phyloP scores from a whole-genome alignment of 2,888 invertebrate species.

The Pandemis heparana region DNA sequence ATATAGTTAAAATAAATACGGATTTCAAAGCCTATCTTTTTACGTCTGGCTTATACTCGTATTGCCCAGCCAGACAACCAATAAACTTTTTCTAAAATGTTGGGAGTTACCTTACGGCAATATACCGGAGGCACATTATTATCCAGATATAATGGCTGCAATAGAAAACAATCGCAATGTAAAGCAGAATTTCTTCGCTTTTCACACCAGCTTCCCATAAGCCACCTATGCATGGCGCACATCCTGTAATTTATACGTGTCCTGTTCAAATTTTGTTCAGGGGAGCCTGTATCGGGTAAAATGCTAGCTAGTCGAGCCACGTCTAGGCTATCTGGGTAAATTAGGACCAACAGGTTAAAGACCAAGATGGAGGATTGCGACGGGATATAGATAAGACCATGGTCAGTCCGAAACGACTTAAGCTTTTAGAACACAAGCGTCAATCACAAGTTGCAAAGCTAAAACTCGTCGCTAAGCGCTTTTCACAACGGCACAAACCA shows the following conservation, averaged over 20 bases:
- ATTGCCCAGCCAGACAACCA: too few relatives aligned
- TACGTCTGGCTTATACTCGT: too few relatives aligned
- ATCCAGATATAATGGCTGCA: neutral
- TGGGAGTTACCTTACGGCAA: too few relatives aligned
- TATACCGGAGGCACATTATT: neutral
- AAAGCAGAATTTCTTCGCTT: neutral
- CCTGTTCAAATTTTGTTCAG: slow-evolving; percentile 60
- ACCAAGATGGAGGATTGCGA: neutral
- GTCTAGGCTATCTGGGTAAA: slow-evolving; percentile 91
- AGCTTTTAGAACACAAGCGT: neutral
- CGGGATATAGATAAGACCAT: neutral
- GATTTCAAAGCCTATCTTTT: too few relatives aligned
- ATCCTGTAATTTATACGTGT: neutral
- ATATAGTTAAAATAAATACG: too few relatives aligned
- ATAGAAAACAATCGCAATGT: slow-evolving; percentile 5
- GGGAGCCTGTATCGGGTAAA: slow-evolving; percentile 63
- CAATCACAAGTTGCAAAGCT: slow-evolving; percentile 15
- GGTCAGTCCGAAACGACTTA: neutral
- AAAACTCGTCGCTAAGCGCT: neutral
- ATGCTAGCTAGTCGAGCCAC: slow-evolving; percentile 89
- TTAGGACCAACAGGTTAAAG: neutral
- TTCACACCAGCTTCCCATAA: slow-evolving; percentile 5
- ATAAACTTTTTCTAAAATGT: too few relatives aligned
- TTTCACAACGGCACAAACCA: neutral
- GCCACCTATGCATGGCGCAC: neutral